A percentile compares a stretch with the other conserved stretches of the same genome.
Conservation (phyloP, 2,888 invertebrate genomes). For the Eristalis tenax region DNA sequence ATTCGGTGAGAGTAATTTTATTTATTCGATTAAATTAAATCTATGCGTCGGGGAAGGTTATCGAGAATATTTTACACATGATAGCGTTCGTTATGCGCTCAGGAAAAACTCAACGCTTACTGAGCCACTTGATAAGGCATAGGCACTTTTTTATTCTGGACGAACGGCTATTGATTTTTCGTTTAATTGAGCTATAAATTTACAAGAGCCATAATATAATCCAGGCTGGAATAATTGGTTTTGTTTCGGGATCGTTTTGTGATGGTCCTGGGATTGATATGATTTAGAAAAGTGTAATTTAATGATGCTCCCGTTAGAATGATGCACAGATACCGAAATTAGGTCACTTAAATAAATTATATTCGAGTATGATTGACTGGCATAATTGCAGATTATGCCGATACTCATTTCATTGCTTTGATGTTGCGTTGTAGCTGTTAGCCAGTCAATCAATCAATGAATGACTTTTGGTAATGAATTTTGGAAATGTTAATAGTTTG, state of each 20-base stretch:
- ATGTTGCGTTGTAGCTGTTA: neutral
- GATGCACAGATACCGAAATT: neutral
- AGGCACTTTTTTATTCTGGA: neutral
- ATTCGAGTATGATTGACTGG: neutral
- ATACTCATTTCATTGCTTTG: neutral
- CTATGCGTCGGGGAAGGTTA: conserved; percentile 23
- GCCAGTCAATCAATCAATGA: neutral
- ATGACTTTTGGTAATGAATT: neutral
- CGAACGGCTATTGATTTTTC: conserved; percentile 49
- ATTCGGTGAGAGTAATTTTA: conserved; percentile 30
- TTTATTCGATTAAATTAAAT: conserved; percentile 64
- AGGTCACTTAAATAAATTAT: neutral
- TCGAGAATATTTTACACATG: conserved; percentile 42
- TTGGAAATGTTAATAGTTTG: neutral
- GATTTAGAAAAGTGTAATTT: neutral
- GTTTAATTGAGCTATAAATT: conserved; percentile 37
- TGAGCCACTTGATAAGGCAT: conserved; percentile 6
- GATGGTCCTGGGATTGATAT: neutral
- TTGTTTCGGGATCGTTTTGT: neutral
- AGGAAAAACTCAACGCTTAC: neutral
- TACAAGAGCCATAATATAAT: conserved; percentile 13
- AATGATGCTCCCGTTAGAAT: neutral
- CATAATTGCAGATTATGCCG: neutral
- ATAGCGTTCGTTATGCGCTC: conserved; percentile 17
- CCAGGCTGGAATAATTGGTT: neutral